These are phyloP conservation scores for Morus bassanus DNA, from an alignment of 2,797 vertebrate species.

Conservation along the genomic window DNA sequence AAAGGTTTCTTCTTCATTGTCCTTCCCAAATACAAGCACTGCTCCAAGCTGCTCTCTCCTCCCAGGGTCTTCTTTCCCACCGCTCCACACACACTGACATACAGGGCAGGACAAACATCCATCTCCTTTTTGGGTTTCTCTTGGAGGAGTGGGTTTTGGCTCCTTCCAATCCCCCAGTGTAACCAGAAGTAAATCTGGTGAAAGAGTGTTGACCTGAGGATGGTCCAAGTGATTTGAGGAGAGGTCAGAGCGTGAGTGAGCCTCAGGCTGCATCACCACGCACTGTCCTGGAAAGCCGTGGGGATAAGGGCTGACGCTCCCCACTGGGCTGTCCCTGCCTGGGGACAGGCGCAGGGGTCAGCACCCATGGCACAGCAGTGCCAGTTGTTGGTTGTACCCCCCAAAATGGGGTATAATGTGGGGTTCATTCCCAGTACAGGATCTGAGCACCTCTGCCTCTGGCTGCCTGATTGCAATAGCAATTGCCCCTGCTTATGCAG, in stretches of 20 bases:
- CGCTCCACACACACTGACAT: accelerated
- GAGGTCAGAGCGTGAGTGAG: neutral
- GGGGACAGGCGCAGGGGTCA: neutral
- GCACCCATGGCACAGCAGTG: accelerated
- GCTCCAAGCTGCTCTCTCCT: neutral
- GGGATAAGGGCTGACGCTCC: neutral
- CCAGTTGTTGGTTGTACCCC: neutral
- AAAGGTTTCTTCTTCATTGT: neutral
- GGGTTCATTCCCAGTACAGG: neutral
- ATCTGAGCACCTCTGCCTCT: neutral
- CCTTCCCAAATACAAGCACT: accelerated
- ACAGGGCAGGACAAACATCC: neutral
- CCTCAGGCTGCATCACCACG: neutral
- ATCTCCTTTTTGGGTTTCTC: neutral
- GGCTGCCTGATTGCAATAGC: neutral
- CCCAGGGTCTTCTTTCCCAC: neutral
- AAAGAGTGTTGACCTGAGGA: neutral
- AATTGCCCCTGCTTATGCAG: neutral
- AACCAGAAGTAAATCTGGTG: neutral
- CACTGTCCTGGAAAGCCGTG: neutral
- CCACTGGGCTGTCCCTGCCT: neutral
- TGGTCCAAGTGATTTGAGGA: neutral
- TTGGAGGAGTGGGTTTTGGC: neutral
- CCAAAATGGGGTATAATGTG: neutral
- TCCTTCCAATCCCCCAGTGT: neutral